Evolutionary conservation across 2,113 vertebrate genomes (phyloP).

Genomic region (Dipodomys merriami): DNA sequence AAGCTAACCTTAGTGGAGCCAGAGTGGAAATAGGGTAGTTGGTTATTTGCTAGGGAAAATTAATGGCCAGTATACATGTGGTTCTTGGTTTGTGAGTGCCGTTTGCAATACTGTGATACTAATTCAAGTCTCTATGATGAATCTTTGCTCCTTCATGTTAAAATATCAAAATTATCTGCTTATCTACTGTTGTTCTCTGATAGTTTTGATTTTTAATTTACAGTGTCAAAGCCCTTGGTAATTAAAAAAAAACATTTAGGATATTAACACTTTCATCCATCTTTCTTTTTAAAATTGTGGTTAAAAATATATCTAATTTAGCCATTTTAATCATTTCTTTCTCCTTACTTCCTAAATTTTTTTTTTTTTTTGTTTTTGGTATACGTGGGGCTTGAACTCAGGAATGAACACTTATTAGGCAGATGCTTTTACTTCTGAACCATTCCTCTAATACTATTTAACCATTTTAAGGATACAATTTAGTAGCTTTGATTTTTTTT

Average conservation of each 20-base stretch:
- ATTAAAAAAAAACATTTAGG: not conserved
- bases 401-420: no score
- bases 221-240: not conserved
- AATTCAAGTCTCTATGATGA: constrained; percentile 32
- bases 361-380: no score
- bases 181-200: not conserved
- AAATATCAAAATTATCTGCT: not conserved
- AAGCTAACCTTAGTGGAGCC: not conserved
- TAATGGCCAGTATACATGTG: not conserved
- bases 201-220: not conserved
- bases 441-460: no score
- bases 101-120: not conserved
- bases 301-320: constrained; percentile 4
- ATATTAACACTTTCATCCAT: not conserved
- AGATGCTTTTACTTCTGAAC: no score
- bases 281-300: not conserved
- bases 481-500: not conserved
- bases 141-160: constrained; percentile 8
- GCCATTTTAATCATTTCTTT: not conserved
- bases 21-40: not conserved
- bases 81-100: constrained; percentile 27
- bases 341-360: no score
- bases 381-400: no score
- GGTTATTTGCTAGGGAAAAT: not conserved
- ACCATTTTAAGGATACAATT: not conserved